Evolutionary conservation across 2,888 invertebrate genomes (phyloP), one percentile per base, ranked within the genome.

Genomic region (Mesoligia furuncula): DNA sequence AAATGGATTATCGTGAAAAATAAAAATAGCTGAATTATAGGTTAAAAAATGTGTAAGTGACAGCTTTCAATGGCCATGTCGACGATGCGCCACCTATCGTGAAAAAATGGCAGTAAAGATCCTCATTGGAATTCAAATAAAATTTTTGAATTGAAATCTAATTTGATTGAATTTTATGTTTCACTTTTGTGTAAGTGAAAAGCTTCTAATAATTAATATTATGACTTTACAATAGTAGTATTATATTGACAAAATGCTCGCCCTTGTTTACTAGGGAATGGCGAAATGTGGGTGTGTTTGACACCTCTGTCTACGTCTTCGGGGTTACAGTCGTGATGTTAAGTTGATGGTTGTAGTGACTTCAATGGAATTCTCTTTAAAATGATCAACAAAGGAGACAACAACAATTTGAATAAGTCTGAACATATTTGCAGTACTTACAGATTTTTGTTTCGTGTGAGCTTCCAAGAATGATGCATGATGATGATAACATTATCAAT

Each of bases 351-450:
- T 64, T 51, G 20, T 39, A 27, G 24, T 48, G 73, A 27, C 64
- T 81, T 73, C 57, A 69, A 66, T 39, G 42, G 73, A 71, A 73
- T 85, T 85, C 66, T 83, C 61, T n/a, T 27, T 77, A 68, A 42
- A 75, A 74, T 24, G 27, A 62, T 39, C 20, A 24, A 45, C 4
- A 51, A 61, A 27, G 27, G 39, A 51, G 24, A 69, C 24, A 71
- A 67, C 24, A 69, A 73, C 54, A 42, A 57, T 70, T 68, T 51
- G 0, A 61, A 81, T 68, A 69, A 84, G 75, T 86, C 79, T 83
- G 86, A 83, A 61, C 13, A 69, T 24, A 59, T 62, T 72, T 71
- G 42, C 67, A 73, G 72, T 84, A 84, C 83, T 84, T 84, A 84
- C 83, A 78, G 27, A 27, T 36, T 67, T 72, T 54, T 71, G 27